Conservation (phyloP, 2,888 invertebrate genomes). For the Metopia argyrocephala region DNA sequence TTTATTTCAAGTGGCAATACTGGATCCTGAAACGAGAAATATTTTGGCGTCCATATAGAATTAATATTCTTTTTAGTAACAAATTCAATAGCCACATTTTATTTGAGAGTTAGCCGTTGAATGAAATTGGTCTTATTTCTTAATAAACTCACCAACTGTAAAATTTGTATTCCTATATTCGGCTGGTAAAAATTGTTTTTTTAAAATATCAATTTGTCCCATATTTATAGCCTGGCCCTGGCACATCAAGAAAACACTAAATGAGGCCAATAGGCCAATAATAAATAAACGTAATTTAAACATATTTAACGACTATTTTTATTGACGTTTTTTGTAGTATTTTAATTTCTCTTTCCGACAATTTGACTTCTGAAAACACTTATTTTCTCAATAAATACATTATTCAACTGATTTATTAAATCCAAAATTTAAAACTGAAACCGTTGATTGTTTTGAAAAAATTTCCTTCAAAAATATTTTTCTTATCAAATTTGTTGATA, state of each 20-base stretch:
- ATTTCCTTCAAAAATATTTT: background rate
- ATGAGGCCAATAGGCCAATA: slow-evolving; percentile 65
- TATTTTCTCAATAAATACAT: background rate
- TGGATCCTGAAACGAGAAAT: too few relatives aligned
- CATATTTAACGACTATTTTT: slow-evolving; percentile 39
- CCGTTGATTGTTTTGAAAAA: background rate
- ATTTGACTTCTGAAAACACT: background rate
- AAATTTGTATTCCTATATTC: slow-evolving; percentile 73
- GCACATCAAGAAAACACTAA: slow-evolving; percentile 65
- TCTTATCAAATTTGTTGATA: slow-evolving; percentile 45
- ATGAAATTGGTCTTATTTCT: too few relatives aligned
- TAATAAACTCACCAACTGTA: slow-evolving; percentile 69
- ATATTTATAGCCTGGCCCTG: slow-evolving; percentile 53
- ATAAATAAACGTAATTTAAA: slow-evolving; percentile 58
- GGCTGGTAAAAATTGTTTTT: slow-evolving; percentile 72
- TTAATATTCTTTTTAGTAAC: too few relatives aligned
- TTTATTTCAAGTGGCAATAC: too few relatives aligned
- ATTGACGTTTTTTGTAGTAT: background rate
- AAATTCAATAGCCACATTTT: too few relatives aligned
- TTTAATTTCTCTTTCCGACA: background rate
- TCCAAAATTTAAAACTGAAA: background rate
- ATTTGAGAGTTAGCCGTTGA: too few relatives aligned
- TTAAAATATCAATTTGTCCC: slow-evolving; percentile 69
- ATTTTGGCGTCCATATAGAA: too few relatives aligned
- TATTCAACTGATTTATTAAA: background rate